Percentiles rank a stretch among this genome's conserved stretches.
phyloP scores from a whole-genome alignment of 2,113 vertebrate species.

The Nothoprocta pentlandii region DNA sequence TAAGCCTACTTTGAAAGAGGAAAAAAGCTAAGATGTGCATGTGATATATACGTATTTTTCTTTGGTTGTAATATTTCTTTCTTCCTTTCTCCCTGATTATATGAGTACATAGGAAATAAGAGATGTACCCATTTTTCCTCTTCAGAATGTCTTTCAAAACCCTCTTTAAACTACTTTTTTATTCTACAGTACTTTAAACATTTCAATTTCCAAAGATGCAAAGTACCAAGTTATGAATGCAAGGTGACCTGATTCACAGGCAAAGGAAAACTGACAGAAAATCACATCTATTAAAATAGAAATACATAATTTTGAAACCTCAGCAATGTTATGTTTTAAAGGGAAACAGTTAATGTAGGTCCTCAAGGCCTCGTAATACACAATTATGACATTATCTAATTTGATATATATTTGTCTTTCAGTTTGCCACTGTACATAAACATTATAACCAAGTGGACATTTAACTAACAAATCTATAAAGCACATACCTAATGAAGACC shows the following conservation, averaged over 20 bases:
- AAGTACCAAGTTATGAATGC: slow-evolving; percentile 21
- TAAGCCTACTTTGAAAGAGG: slow-evolving; percentile 75
- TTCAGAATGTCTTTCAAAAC: slow-evolving; percentile 43
- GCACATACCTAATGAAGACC: not conserved
- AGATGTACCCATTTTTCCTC: slow-evolving; percentile 3
- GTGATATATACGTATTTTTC: slow-evolving; percentile 72
- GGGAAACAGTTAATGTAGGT: not conserved
- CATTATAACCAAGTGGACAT: slow-evolving; percentile 5
- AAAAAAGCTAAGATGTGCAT: slow-evolving; percentile 75
- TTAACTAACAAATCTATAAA: slow-evolving; percentile 53
- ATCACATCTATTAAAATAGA: not conserved
- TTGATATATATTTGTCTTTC: slow-evolving; percentile 24
- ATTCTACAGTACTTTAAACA: slow-evolving; percentile 2
- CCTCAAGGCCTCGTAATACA: not conserved
- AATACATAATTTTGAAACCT: not conserved
- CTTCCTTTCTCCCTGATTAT: slow-evolving; percentile 32
- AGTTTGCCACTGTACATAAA: not conserved
- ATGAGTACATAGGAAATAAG: slow-evolving; percentile 54
- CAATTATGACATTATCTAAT: slow-evolving; percentile 2
- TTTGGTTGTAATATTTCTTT: slow-evolving; percentile 50
- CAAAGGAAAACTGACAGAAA: slow-evolving; percentile 3
- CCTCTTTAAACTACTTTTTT: slow-evolving; percentile 10
- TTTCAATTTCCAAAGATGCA: not conserved
- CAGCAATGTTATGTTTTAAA: not conserved
- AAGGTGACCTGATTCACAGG: slow-evolving; percentile 30